Evolutionary conservation across 2,888 invertebrate genomes (phyloP), one percentile per base, ranked within the genome.

Genomic region (Iphiclides podalirius): DNA sequence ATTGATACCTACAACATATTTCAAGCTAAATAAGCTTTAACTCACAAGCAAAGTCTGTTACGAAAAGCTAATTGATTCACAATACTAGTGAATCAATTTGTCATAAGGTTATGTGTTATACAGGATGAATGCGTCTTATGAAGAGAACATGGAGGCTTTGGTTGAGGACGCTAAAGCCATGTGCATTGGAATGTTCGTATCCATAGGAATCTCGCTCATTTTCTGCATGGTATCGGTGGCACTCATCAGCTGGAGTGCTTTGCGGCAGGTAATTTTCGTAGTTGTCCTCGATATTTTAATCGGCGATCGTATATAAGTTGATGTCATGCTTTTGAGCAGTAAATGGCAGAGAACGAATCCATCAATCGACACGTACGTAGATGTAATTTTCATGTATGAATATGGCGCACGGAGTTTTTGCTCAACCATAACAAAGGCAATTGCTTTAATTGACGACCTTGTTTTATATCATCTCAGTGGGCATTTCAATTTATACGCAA

Each of bases 231-330:
- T 90, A 1, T 89, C 91, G 13, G 90, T 92, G 1, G 85, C 85
- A n/a, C 78, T 90, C 13, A 77, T 92, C 47, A 91, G 90, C 60
- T 89, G 90, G 78, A 90, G 91, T 51, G 90, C 92, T 0, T 78
- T 91, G 41, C 78, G 83, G 63, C 90, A 90, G 79, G 90, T 89
- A 64, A 4, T 20, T 20, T 6, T 20, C 3, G 20, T 20, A 6
- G 6, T 20, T 20, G 20, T 4, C 6, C 20, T 6, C 20, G 6
- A 20, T 20, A n/a, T n/a, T n/a, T n/a, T n/a, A n/a, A n/a, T n/a
- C n/a, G n/a, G n/a, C 20, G 6, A 28, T 38, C 23, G 15, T 35
- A 15, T 20, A 34, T 33, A 2, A 44, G 39, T 14, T 35, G 20
- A 20, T 20, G 6, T 20, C 3, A 20, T 6, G 20, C 6, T 6